A percentile compares a stretch with the other conserved stretches of the same genome.
Evolutionary conservation across 2,113 vertebrate genomes (phyloP).

Genomic region (Damaliscus lunatus): DNA sequence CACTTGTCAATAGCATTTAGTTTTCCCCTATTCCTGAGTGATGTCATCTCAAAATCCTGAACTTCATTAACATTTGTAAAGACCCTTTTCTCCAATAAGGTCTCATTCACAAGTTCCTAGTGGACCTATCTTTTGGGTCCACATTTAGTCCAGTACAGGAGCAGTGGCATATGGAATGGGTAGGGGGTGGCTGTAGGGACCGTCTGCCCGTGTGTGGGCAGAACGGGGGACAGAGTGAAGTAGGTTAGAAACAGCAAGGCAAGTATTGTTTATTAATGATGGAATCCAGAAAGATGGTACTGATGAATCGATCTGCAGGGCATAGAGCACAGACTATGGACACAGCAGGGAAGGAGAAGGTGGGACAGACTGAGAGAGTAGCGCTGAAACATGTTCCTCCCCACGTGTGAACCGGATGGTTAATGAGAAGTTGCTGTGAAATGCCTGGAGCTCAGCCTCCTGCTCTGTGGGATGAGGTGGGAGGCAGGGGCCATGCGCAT

Average conservation of each 20-base stretch:
- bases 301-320: not conserved
- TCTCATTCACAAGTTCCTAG: not conserved
- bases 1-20: not conserved
- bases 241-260: not conserved
- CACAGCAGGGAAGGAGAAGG: not conserved
- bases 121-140: not conserved
- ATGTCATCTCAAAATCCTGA: not conserved
- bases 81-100: not conserved
- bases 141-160: not conserved
- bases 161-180: not conserved
- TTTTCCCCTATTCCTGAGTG: not conserved
- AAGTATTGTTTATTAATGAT: not conserved
- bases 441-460: not conserved
- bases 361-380: not conserved
- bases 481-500: not conserved
- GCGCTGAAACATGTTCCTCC: rapidly evolving
- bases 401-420: not conserved
- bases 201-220: rapidly evolving
- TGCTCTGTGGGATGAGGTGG: not conserved
- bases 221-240: not conserved
- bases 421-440: not conserved
- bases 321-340: not conserved
- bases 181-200: not conserved
- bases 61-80: not conserved
- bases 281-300: not conserved